phyloP scores from a whole-genome alignment of 2,888 invertebrate genomes.

The Tanypteryx hageni region DNA sequence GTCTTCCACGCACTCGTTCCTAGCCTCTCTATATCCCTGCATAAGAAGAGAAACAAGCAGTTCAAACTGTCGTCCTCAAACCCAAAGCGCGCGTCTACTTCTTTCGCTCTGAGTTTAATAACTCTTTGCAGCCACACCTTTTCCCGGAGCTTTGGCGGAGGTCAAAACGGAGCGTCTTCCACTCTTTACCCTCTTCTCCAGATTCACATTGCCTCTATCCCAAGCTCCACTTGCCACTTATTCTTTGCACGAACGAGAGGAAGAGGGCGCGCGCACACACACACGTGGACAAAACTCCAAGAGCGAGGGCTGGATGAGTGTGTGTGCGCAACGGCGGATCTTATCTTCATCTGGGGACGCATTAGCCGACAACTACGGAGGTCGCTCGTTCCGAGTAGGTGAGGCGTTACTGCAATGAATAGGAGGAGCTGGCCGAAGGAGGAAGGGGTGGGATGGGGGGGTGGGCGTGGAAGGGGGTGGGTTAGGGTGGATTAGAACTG shows the following conservation, averaged over 20 bases:
- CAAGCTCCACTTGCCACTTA: not conserved
- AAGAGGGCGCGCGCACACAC: not conserved
- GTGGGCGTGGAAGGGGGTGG: not conserved
- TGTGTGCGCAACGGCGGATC: not conserved
- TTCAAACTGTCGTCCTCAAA: too few relatives aligned
- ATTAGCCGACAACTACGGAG: slow-evolving; percentile 6
- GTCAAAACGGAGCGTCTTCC: not conserved
- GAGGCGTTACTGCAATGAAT: not conserved
- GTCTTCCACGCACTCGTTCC: too few relatives aligned
- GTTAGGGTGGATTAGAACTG: not conserved
- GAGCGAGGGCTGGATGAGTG: not conserved
- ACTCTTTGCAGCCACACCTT: not conserved
- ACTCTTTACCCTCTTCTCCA: too few relatives aligned
- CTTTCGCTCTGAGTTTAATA: not conserved
- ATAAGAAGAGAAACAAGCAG: too few relatives aligned
- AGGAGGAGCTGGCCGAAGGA: not conserved
- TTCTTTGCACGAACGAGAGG: not conserved
- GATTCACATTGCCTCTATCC: not conserved
- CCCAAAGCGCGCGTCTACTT: too few relatives aligned
- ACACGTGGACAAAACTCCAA: not conserved
- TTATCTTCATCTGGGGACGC: slow-evolving; percentile 7
- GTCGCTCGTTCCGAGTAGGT: not conserved
- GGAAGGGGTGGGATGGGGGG: not conserved
- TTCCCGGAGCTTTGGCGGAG: not conserved
- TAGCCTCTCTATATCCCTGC: too few relatives aligned